A percentile compares a stretch with the other conserved stretches of the same genome.
Conservation (phyloP, 2,113 vertebrate genomes). For the Platysteira castanea region DNA sequence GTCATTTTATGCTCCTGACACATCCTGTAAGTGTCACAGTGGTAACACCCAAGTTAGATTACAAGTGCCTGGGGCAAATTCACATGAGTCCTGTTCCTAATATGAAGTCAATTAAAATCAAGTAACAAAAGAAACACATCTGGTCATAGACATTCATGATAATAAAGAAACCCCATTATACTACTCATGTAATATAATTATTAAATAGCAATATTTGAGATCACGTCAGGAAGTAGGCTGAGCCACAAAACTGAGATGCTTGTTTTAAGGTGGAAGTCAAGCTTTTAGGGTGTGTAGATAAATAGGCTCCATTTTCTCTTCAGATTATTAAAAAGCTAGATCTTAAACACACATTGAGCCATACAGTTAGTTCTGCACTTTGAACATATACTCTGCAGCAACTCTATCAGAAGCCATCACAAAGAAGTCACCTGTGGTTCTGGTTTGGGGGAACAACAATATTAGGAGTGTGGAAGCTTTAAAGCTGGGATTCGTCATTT, state of each 20-base stretch:
- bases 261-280: neutral
- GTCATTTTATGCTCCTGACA: neutral
- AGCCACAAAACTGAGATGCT: neutral
- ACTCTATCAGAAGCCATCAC: neutral
- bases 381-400: neutral
- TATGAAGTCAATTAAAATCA: conserved; percentile 36
- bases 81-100: neutral
- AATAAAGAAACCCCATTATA: neutral
- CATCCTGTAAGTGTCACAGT: neutral
- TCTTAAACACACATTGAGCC: neutral
- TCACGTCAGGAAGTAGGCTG: neutral
- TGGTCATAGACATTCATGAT: neutral
- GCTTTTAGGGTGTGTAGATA: neutral
- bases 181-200: neutral
- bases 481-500: neutral
- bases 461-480: neutral
- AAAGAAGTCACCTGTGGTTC: neutral
- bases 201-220: neutral
- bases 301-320: neutral
- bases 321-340: neutral
- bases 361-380: neutral
- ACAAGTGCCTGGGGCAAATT: neutral
- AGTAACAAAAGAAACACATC: neutral
- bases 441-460: neutral
- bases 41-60: neutral